Evolutionary conservation across 2,888 invertebrate genomes (phyloP).

Genomic region (Apotomis betuletana): DNA sequence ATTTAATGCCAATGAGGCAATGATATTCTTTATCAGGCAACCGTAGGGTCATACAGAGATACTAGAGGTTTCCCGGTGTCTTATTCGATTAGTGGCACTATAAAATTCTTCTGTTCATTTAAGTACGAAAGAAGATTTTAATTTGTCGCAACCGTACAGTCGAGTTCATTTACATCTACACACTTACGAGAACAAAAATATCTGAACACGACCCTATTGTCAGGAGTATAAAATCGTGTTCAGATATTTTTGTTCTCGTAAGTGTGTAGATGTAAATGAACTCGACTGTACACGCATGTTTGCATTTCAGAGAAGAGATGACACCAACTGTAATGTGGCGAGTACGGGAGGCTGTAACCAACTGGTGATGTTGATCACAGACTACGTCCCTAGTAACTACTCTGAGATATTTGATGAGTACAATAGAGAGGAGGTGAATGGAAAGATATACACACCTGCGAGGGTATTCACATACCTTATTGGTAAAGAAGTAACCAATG

Average conservation of each 20-base stretch:
- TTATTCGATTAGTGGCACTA: too few relatives aligned
- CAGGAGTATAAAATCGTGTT: too few relatives aligned
- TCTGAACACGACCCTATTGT: too few relatives aligned
- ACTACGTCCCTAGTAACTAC: slow-evolving; percentile 94
- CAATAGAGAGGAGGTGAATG: slow-evolving; percentile 87
- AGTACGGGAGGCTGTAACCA: slow-evolving; percentile 91
- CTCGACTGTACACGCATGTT: neutral
- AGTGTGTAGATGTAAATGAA: too few relatives aligned
- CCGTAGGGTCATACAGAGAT: too few relatives aligned
- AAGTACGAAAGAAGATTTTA: neutral
- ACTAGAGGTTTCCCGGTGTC: too few relatives aligned
- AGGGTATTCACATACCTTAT: slow-evolving; percentile 98
- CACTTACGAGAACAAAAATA: too few relatives aligned
- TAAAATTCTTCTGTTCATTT: too few relatives aligned
- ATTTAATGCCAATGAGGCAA: too few relatives aligned
- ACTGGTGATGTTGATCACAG: slow-evolving; percentile 98
- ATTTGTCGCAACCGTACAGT: neutral
- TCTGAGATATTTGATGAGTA: slow-evolving; percentile 92
- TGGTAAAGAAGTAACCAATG: slow-evolving; percentile 96
- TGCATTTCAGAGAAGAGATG: slow-evolving; percentile 57
- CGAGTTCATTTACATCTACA: too few relatives aligned
- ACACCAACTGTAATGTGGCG: slow-evolving; percentile 63
- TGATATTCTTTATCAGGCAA: too few relatives aligned
- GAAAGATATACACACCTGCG: slow-evolving; percentile 88
- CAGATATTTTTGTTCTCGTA: too few relatives aligned